Conservation (phyloP, 2,888 invertebrate species). For the Leptarthrus brevirostris region DNA sequence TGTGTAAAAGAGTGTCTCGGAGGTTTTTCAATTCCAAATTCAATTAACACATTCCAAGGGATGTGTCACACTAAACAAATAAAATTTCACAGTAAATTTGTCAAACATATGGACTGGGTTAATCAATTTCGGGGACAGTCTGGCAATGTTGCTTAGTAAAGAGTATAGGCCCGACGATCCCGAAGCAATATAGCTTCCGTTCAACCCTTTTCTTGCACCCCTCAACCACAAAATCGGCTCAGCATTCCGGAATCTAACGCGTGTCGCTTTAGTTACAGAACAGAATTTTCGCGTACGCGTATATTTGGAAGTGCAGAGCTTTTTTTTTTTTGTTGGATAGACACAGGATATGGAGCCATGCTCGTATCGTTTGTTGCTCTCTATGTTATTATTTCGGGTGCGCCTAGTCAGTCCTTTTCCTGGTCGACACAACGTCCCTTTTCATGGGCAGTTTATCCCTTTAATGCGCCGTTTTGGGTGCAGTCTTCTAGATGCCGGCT, state of each 20-base stretch:
- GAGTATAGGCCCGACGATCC: not conserved
- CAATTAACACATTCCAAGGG: slow-evolving; percentile 43
- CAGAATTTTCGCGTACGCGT: not conserved
- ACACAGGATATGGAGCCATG: not conserved
- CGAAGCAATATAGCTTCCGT: not conserved
- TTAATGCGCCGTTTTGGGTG: not conserved
- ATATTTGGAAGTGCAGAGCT: not conserved
- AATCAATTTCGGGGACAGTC: slow-evolving; percentile 39
- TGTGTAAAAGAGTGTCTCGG: slow-evolving; percentile 8
- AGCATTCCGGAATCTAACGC: not conserved
- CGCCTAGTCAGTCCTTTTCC: not conserved
- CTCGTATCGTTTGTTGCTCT: not conserved
- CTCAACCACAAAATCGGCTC: not conserved
- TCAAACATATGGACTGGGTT: slow-evolving; percentile 48
- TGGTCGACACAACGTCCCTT: not conserved
- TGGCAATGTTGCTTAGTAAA: not conserved
- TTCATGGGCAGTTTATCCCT: slow-evolving; percentile 17
- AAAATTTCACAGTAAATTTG: slow-evolving; percentile 50
- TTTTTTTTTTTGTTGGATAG: not conserved
- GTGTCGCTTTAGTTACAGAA: not conserved
- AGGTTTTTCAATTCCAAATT: slow-evolving; percentile 24
- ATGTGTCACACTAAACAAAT: slow-evolving; percentile 44
- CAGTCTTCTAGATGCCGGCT: not conserved
- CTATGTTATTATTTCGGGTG: not conserved
- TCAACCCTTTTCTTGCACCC: slow-evolving; percentile 29